Evolutionary conservation across 2,797 vertebrate genomes (phyloP), one percentile per base, ranked within the genome.

Genomic region (Thunnus albacares): DNA sequence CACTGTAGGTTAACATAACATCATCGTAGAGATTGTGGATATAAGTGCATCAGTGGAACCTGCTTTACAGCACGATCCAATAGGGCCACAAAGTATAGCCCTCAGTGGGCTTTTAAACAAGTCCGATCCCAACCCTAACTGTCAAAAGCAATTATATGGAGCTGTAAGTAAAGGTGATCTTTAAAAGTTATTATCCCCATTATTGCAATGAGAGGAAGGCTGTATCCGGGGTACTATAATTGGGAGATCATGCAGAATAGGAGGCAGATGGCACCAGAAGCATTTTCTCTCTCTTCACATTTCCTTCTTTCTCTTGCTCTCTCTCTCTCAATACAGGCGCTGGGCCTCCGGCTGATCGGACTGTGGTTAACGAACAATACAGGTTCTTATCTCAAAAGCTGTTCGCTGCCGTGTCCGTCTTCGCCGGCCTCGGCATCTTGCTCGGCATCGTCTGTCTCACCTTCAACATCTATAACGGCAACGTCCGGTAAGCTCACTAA

Each of bases 401-500:
- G 81, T 99, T 98, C 84, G 96, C 97, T n/a, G 97, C 97, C 0
- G 97, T 98, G 63, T 97, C 98, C 0, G 97, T 99, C 38, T 94
- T 99, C 10, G 98, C 98, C 4, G 97, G 97, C 17, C 92, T 99
- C 66, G 98, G 98, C 65, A 98, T 99, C 87, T 95, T 99, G 71
- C 87, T 99, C 76, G 97, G 97, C 84, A 96, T 98, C 69, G 94
- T 98, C 81, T 99, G 98, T 78, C 91, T 99, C 71, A 97, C 97
- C 63, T 99, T 99, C 95, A 99, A 99, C 95, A 98, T 98, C 95
- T 98, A 99, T 94, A 99, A 99, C 18, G 97, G 97, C 62, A 97
- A 97, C 2, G 97, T 98, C 75, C 96, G 97, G 97, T 99, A 83
- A 86, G 96, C 80, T 33, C 1, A 2, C 5, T 9, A 4, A 57